Evolutionary conservation across 2,888 invertebrate genomes (phyloP), one percentile per base, ranked within the genome.

Genomic region (Latrodectus hesperus): DNA sequence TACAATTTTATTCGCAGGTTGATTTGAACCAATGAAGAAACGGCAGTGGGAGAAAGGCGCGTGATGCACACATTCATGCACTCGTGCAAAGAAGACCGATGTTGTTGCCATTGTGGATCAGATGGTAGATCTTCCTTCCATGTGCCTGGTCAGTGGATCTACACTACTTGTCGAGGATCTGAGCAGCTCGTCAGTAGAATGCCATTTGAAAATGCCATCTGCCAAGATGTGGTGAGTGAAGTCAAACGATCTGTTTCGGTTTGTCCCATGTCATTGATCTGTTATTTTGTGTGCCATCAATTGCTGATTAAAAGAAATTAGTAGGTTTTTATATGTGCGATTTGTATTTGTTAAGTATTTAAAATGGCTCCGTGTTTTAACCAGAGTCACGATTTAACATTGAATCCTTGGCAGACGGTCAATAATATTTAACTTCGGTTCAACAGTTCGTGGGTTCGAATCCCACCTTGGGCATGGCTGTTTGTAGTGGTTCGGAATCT

Each of bases 1-100:
- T 22, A 22, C 22, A 22, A 22, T 22, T 22, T 22, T 22, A 22
- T 52, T 60, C 14, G 6, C 75, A 65, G 77, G 65, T 68, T 67
- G 51, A 22, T 78, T 38, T 16, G 17, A 22, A 55, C 79, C 79
- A 71, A 79, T 79, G 79, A n/a, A 22, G 79, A 71, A 49, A 14
- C 79, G 79, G n/a, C 17, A 16, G 49, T 51, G 11, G 67, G 17
- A 51, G 52, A 22, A 65, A 51, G 65, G 72, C 78, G 64, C 67
- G 85, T 85, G 67, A 86, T 86, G 86, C 73, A 55, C 51, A 70
- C 70, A 49, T 85, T 76, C 71, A 86, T 81, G 80, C 86, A 79
- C 16, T 72, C 79, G 38, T 68, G 75, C 51, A 75, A 81, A 70
- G 71, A 86, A 72, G 76, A 86, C 26, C 26, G 68, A 78, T 78